Percentiles rank a stretch among this genome's conserved stretches.
Evolutionary conservation across 1,140 invertebrate species (phyloP).

Genomic region (Solenopsis fugax): DNA sequence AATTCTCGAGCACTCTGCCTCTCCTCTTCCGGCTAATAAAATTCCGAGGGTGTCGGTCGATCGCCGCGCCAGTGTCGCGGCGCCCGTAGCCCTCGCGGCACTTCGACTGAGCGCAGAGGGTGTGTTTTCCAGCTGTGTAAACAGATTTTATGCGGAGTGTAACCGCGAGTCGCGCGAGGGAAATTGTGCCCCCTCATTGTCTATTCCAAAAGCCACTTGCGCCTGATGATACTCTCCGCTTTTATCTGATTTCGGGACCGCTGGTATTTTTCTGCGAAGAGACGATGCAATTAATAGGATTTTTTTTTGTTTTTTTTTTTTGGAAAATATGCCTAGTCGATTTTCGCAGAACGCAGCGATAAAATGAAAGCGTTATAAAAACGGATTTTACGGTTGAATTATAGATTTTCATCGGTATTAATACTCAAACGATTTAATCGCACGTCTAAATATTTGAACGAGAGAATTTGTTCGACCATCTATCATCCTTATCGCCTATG

Average conservation of each 20-base stretch:
- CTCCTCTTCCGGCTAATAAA: slow-evolving; percentile 81
- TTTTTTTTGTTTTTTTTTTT: too few relatives aligned
- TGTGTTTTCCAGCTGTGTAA: slow-evolving; percentile 75
- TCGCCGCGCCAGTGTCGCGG: slow-evolving; percentile 35
- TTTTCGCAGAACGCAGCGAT: not conserved
- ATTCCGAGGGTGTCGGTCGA: slow-evolving; percentile 69
- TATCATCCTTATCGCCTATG: slow-evolving; percentile 30
- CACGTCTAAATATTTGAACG: slow-evolving; percentile 53
- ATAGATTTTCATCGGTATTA: slow-evolving; percentile 17
- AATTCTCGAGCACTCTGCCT: slow-evolving; percentile 22
- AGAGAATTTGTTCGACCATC: slow-evolving; percentile 26
- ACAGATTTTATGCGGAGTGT: slow-evolving; percentile 76
- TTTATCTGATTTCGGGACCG: slow-evolving; percentile 48
- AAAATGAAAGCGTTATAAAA: not conserved
- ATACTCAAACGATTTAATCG: slow-evolving; percentile 36
- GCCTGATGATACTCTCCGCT: slow-evolving; percentile 37
- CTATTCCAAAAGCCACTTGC: slow-evolving; percentile 66
- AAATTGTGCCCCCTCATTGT: slow-evolving; percentile 64
- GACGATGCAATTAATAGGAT: not conserved
- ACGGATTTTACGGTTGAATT: not conserved
- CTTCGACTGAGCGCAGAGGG: slow-evolving; percentile 50
- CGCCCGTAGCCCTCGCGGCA: slow-evolving; percentile 42
- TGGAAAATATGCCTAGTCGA: not conserved
- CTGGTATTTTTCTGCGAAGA: not conserved
- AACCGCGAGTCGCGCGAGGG: slow-evolving; percentile 56